A percentile compares a stretch with the other conserved stretches of the same genome.
These are phyloP conservation scores for Bucorvus abyssinicus DNA, from an alignment of 2,797 vertebrate species.

Conservation along the genomic window DNA sequence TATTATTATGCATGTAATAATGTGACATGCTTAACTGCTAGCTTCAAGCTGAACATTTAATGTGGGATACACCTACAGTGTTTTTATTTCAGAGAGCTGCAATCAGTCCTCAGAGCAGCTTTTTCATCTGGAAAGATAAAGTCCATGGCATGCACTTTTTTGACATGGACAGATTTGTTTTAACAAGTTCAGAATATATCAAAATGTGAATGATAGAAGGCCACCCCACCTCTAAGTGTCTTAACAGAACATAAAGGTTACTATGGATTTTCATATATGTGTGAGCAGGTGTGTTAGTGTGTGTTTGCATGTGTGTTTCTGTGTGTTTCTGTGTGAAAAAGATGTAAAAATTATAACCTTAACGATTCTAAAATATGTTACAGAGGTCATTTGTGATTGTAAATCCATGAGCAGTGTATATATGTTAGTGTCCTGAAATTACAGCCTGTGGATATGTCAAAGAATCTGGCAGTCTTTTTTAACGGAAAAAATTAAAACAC, in stretches of 20 bases:
- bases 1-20: slow-evolving; percentile 59
- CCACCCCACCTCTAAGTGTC: neutral
- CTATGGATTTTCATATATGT: neutral
- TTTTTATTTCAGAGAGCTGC: slow-evolving; percentile 16
- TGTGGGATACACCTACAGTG: slow-evolving; percentile 17
- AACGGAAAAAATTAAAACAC: neutral
- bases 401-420: neutral
- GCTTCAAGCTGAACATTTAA: slow-evolving; percentile 64
- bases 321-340: neutral
- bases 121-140: slow-evolving; percentile 25
- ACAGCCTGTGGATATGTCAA: neutral
- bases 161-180: neutral
- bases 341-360: neutral
- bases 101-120: slow-evolving; percentile 13
- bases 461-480: neutral
- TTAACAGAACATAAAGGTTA: neutral
- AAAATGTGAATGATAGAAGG: neutral
- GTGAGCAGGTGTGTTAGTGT: neutral
- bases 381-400: neutral
- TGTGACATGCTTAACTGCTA: slow-evolving; percentile 64
- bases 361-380: neutral
- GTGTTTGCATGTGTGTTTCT: neutral
- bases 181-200: neutral
- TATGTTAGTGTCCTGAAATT: neutral
- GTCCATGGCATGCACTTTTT: neutral